These are phyloP conservation scores for Cuniculus paca DNA, from an alignment of 2,797 vertebrate species.

Conservation along the genomic window DNA sequence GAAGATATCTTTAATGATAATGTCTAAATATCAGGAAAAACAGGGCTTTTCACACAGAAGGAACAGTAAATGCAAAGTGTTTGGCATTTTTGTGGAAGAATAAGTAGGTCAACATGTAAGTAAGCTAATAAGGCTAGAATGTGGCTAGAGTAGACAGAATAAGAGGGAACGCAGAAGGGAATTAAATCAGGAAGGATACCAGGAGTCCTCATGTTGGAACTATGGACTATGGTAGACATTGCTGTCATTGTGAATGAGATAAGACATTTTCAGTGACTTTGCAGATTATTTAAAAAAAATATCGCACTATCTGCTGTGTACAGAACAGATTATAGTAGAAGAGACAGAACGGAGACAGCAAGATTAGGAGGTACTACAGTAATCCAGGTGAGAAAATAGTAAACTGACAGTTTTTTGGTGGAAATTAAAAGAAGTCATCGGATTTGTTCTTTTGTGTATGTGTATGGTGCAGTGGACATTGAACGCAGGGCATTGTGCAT, in stretches of 20 bases:
- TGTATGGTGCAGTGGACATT: background rate
- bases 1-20: background rate
- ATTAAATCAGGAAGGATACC: background rate
- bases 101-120: background rate
- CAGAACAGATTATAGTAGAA: background rate
- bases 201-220: background rate
- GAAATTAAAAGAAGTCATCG: constrained; percentile 22
- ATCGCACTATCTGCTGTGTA: background rate
- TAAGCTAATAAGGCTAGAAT: background rate
- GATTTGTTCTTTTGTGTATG: background rate
- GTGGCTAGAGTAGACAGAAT: background rate
- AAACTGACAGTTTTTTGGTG: background rate
- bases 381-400: background rate
- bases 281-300: background rate
- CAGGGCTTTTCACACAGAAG: background rate
- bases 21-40: background rate
- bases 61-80: background rate
- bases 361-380: background rate
- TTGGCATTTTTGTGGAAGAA: background rate
- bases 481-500: background rate
- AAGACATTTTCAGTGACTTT: background rate
- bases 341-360: background rate
- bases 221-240: background rate
- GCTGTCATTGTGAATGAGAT: background rate
- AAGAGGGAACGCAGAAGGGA: background rate